phyloP scores from a whole-genome alignment of 2,113 vertebrate species.

The Polyodon spathula region DNA sequence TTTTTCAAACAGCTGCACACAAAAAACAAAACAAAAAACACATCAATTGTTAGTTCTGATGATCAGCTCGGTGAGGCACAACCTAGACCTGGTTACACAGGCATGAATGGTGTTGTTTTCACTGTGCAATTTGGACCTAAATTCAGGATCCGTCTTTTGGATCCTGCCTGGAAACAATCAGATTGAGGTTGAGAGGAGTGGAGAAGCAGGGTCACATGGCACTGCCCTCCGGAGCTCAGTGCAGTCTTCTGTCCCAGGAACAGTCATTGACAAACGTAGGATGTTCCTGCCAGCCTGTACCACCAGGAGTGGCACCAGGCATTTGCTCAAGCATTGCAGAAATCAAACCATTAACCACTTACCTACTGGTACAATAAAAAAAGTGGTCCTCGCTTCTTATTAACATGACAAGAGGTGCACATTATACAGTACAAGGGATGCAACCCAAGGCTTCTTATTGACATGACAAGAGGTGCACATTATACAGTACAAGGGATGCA shows the following conservation, averaged over 20 bases:
- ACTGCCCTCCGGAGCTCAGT: not conserved
- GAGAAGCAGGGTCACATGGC: slow-evolving; percentile 2
- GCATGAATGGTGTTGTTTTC: not conserved
- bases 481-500: no score
- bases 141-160: not conserved
- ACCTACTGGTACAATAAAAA: slow-evolving; percentile 7
- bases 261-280: not conserved
- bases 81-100: no score
- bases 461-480: no score
- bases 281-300: no score
- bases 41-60: no score
- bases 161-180: not conserved
- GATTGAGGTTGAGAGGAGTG: not conserved
- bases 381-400: not conserved
- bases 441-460: no score
- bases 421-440: no score
- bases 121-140: not conserved
- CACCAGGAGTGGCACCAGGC: not conserved
- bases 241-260: not conserved
- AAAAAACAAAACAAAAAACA: no score
- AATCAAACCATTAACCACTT: slow-evolving; percentile 16
- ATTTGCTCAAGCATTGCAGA: not conserved
- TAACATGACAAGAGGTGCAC: no score
- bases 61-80: no score
- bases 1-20: no score